Percentiles rank a stretch among this genome's conserved stretches.
phyloP scores from a whole-genome alignment of 2,797 vertebrate genomes.

The Hylomyscus alleni region DNA sequence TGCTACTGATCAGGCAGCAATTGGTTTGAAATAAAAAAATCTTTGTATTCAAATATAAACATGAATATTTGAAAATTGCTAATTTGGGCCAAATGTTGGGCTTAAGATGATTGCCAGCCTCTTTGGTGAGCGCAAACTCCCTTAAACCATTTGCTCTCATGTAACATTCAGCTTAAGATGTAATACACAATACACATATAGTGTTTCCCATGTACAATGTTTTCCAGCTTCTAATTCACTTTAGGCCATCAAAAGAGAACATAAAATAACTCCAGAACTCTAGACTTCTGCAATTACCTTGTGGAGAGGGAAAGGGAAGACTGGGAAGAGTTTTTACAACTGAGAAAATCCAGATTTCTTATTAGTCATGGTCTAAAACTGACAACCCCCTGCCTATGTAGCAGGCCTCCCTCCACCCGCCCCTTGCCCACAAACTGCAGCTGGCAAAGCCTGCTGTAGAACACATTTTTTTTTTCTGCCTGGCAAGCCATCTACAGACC shows the following conservation, averaged over 20 bases:
- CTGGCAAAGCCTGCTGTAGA: conserved; percentile 58
- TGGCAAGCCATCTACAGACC: conserved; percentile 58
- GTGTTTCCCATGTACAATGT: conserved; percentile 79
- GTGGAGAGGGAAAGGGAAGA: conserved; percentile 75
- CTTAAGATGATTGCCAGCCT: conserved; percentile 76
- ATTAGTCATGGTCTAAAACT: conserved; percentile 85
- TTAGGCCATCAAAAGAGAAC: conserved; percentile 80
- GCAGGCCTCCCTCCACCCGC: conserved; percentile 1
- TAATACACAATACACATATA: conserved; percentile 76
- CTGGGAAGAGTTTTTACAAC: conserved; percentile 83
- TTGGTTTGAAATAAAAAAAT: conserved; percentile 82
- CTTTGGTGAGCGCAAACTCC: conserved; percentile 77
- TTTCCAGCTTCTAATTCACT: conserved; percentile 84
- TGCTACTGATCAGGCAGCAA: conserved; percentile 84
- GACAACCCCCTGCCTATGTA: conserved; percentile 78
- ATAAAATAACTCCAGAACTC: conserved; percentile 82
- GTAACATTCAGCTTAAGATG: conserved; percentile 80
- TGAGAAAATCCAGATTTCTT: conserved; percentile 84
- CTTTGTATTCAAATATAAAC: conserved; percentile 83
- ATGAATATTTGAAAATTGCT: conserved; percentile 83
- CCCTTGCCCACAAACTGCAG: conserved; percentile 60
- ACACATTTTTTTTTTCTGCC: conserved; percentile 75
- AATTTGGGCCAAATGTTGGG: conserved; percentile 83
- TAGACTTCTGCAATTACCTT: conserved; percentile 80
- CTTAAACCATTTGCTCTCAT: conserved; percentile 80